Conservation (phyloP, 2,113 vertebrate species). For the Narcine bancroftii region DNA sequence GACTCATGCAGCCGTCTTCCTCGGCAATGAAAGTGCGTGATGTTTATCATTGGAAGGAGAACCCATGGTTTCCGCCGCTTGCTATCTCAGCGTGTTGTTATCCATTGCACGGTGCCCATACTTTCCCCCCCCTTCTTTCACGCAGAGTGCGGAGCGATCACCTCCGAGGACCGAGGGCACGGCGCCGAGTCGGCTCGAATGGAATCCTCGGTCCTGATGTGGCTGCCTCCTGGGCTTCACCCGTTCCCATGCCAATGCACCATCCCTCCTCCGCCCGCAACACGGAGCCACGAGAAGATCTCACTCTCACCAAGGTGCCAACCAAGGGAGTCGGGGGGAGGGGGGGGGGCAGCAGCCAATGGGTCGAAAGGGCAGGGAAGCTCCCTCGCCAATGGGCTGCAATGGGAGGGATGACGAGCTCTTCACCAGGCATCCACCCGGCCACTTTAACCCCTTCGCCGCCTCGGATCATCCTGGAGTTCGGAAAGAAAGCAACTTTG, state of each 20-base stretch:
- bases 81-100: not conserved
- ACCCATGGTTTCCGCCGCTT: not conserved
- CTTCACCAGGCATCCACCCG: conserved; percentile 37
- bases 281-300: not conserved
- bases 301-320: conserved; percentile 35
- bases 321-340: conserved; percentile 39
- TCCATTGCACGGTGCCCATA: not conserved
- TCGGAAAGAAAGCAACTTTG: conserved; percentile 30
- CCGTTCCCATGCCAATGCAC: conserved; percentile 42
- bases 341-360: conserved; percentile 40
- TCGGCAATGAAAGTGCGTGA: not conserved
- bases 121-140: not conserved
- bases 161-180: not conserved
- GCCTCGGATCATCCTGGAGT: conserved; percentile 26
- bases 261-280: conserved; percentile 1
- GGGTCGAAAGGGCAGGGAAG: conserved; percentile 40
- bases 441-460: conserved; percentile 39
- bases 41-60: not conserved
- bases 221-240: conserved; percentile 13
- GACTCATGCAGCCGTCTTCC: not conserved
- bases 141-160: not conserved
- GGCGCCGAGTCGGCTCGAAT: not conserved
- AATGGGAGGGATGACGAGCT: conserved; percentile 42
- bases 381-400: conserved; percentile 45
- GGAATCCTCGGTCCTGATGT: conserved; percentile 28